Conservation (phyloP, 1,140 invertebrate genomes). For the Cryptotermes secundus region DNA sequence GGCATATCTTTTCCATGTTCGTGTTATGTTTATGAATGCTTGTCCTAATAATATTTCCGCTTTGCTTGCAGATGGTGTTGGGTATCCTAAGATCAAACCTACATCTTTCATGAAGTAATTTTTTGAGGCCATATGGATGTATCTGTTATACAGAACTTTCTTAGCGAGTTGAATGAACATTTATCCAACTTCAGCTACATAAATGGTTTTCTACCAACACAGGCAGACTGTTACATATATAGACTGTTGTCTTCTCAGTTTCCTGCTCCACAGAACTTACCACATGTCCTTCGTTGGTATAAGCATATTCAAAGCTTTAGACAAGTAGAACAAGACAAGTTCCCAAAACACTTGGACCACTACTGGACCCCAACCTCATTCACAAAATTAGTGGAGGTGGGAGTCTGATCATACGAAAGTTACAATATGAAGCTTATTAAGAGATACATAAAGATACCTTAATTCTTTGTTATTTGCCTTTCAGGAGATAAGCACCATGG, state of each 20-base stretch:
- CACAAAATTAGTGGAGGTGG: not conserved
- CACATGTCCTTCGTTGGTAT: slow-evolving; percentile 13
- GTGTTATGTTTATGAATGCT: not conserved
- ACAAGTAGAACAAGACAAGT: slow-evolving; percentile 20
- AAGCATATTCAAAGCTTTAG: slow-evolving; percentile 23
- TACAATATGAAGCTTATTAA: not conserved
- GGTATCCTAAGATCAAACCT: not conserved
- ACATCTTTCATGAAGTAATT: not conserved
- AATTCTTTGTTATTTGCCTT: not conserved
- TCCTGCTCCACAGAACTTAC: not conserved
- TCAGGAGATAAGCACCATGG: not conserved
- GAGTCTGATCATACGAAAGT: not conserved
- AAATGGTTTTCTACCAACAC: slow-evolving; percentile 3
- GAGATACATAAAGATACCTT: not conserved
- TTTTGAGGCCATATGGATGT: not conserved
- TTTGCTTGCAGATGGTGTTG: slow-evolving; percentile 5
- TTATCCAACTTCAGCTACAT: slow-evolving; percentile 21
- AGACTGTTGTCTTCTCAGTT: not conserved
- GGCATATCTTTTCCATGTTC: too few species aligned
- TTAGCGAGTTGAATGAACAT: slow-evolving; percentile 23
- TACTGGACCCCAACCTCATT: not conserved
- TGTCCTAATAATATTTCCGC: not conserved
- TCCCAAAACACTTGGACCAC: not conserved
- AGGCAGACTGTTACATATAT: not conserved
- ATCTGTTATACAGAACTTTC: not conserved